Percentiles rank a stretch among this genome's conserved stretches.
Conservation (phyloP, 2,888 invertebrate species). For the Chrysomela aeneicollis region DNA sequence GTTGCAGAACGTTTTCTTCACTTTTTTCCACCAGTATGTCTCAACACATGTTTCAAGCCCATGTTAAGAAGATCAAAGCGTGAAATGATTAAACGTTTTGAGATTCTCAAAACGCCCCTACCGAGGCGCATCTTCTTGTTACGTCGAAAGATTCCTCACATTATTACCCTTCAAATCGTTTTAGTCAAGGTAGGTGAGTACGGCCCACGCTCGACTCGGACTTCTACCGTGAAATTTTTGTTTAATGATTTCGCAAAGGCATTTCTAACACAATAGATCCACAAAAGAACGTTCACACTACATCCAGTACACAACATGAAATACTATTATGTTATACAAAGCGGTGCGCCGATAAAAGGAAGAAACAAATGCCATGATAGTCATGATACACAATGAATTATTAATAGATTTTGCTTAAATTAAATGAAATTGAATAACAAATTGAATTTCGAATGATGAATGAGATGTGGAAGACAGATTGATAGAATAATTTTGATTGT, state of each 20-base stretch:
- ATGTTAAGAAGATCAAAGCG: constrained; percentile 8
- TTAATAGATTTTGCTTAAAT: constrained; percentile 38
- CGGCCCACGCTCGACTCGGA: constrained; percentile 36
- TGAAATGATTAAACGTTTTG: constrained; percentile 4
- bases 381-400: constrained; percentile 36
- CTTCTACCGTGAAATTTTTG: constrained; percentile 42
- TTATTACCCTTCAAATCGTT: constrained; percentile 28
- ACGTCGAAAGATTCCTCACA: constrained; percentile 11
- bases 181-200: constrained; percentile 31
- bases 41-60: background rate
- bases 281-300: constrained; percentile 35
- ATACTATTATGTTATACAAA: constrained; percentile 38
- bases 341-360: constrained; percentile 32
- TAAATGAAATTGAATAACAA: constrained; percentile 28
- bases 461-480: too few relatives aligned
- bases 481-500: too few relatives aligned
- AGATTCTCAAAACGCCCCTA: background rate
- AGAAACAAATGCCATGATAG: constrained; percentile 29
- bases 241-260: constrained; percentile 43
- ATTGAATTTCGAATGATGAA: constrained; percentile 33
- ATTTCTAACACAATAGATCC: constrained; percentile 34
- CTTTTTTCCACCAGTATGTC: background rate
- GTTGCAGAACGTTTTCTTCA: background rate
- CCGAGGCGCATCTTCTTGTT: background rate
- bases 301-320: constrained; percentile 37